Evolutionary conservation across 1,140 invertebrate genomes (phyloP), one percentile per base, ranked within the genome.

Genomic region (Anthonomus grandis): DNA sequence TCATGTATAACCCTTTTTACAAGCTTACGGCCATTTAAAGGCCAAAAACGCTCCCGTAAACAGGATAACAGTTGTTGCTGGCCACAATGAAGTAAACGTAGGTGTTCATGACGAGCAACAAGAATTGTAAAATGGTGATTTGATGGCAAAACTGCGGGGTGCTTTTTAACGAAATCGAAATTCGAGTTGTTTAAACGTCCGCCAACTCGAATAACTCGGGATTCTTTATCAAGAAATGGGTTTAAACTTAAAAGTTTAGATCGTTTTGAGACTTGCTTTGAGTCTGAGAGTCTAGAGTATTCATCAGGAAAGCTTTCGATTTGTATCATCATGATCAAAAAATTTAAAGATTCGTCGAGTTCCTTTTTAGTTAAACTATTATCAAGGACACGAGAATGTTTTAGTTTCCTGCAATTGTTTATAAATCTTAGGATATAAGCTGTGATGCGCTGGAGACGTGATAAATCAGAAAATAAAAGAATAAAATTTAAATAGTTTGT

Each of bases 121-220:
- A 68, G 48, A 48, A 50, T 51, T 9, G 68, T 65, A 37, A 59
- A 50, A 57, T 64, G 48, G 25, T 50, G 15, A 31, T 57, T 60
- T 9, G 21, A 13, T n/a, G 69, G 68, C 19, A 76, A 37, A 2
- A 74, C 15, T 13, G 71, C 65, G 3, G 69, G 71, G 64, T 71
- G 63, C 49, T 66, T 67, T 21, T 54, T 41, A n/a, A 66, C 52
- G 34, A 57, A 41, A 38, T 67, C 4, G n/a, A 55, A 15, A 12
- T 38, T 31, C 2, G 71, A 54, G 34, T 74, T 49, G n/a, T 53
- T 42, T 1, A 77, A 23, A 49, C 75, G 51, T 17, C 75, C 72
- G 3, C 75, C 75, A 2, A 77, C 74, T 15, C 74, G 60, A 38
- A 78, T 27, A n/a, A 75, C 27, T 4, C 18, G 67, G n/a, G n/a